Conservation (phyloP, 2,113 vertebrate species). For the Elephantulus edwardii region DNA sequence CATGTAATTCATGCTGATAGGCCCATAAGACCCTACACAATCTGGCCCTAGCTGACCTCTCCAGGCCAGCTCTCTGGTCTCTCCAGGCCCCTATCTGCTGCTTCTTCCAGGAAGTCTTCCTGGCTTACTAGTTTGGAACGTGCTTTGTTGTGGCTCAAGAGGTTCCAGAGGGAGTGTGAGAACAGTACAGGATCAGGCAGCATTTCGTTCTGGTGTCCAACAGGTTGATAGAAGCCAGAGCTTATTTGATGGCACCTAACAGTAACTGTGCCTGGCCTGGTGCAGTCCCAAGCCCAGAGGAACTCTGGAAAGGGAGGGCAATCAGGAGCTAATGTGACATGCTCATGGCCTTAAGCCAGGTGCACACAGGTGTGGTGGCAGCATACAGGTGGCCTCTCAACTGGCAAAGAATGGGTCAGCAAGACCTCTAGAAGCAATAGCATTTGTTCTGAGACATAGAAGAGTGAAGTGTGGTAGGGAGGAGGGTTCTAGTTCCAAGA, state of each 20-base stretch:
- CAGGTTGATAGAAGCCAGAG: too few species aligned
- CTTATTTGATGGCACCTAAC: too few species aligned
- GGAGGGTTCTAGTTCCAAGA: neutral
- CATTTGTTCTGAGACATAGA: neutral
- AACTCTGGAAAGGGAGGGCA: neutral
- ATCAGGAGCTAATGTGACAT: fast-evolving
- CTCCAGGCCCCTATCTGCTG: neutral
- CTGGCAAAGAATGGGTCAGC: too few species aligned
- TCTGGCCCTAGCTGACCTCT: neutral
- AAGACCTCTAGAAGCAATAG: neutral
- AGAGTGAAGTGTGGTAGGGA: neutral
- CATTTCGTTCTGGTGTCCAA: too few species aligned
- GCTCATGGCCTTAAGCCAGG: neutral
- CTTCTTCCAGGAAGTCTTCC: neutral
- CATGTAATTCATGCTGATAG: neutral
- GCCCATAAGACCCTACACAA: neutral
- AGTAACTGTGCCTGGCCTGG: too few species aligned
- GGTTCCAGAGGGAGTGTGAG: too few species aligned
- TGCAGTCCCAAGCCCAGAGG: neutral
- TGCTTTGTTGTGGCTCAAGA: neutral
- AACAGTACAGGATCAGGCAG: too few species aligned
- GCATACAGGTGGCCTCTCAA: neutral
- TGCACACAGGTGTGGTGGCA: neutral
- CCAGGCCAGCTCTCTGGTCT: neutral
- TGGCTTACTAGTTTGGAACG: neutral